Evolutionary conservation across 2,888 invertebrate genomes (phyloP).

Genomic region (Incurvaria masculella): DNA sequence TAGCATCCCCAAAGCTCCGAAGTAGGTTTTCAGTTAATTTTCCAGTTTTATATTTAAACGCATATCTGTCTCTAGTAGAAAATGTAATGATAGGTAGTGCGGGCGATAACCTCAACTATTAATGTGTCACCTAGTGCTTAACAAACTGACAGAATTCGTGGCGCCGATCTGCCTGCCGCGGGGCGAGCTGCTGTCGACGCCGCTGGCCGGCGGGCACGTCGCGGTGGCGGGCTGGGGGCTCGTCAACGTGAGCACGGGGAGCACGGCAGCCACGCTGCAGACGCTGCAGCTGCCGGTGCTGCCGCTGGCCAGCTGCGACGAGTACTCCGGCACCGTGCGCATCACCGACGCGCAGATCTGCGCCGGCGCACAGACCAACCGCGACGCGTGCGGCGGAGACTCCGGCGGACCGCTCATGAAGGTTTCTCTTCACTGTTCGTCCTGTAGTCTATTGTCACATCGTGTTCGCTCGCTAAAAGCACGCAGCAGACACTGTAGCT

Average conservation of each 20-base stretch:
- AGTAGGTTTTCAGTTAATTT: no score
- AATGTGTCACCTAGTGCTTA: not conserved
- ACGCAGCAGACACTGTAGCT: no score
- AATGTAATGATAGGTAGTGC: not conserved
- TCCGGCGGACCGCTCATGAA: slow-evolving; percentile 60
- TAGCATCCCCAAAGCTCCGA: no score
- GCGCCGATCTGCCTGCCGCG: slow-evolving; percentile 57
- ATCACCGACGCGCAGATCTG: slow-evolving; percentile 41
- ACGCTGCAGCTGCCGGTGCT: slow-evolving; percentile 32
- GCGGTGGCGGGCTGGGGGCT: slow-evolving; percentile 58
- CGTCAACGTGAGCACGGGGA: slow-evolving; percentile 44
- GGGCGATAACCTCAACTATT: not conserved
- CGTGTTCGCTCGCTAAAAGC: no score
- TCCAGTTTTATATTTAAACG: no score
- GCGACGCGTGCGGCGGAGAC: slow-evolving; percentile 61
- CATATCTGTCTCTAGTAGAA: no score
- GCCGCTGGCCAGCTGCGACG: slow-evolving; percentile 25
- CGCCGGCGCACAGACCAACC: slow-evolving; percentile 53
- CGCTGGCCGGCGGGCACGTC: slow-evolving; percentile 33
- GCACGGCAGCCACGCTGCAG: slow-evolving; percentile 40
- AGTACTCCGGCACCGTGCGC: slow-evolving; percentile 30
- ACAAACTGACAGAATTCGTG: slow-evolving; percentile 48
- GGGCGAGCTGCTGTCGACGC: slow-evolving; percentile 28
- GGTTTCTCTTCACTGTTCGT: slow-evolving; percentile 25
- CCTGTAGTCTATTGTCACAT: no score